Conservation (phyloP, 2,797 vertebrate species). For the Schizopygopsis malacanthus region DNA sequence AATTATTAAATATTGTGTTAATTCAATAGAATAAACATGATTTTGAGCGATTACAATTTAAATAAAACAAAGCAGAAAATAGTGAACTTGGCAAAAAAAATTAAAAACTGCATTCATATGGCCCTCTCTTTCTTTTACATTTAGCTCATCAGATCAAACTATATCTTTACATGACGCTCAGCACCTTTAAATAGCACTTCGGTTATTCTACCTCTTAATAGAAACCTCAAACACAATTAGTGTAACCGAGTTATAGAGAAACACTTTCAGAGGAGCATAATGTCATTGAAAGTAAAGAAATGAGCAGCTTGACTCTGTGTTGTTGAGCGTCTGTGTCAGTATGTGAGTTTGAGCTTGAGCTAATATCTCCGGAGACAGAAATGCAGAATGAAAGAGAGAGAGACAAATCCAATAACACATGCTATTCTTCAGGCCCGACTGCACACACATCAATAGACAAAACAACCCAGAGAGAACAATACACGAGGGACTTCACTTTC, state of each 20-base stretch:
- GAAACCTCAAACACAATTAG: background rate
- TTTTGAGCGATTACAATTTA: background rate
- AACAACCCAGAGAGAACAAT: background rate
- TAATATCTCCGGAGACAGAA: conserved; percentile 8
- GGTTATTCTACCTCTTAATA: background rate
- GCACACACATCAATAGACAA: conserved; percentile 11
- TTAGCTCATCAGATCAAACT: background rate
- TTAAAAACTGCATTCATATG: background rate
- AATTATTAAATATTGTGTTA: background rate
- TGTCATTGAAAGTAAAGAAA: conserved; percentile 7
- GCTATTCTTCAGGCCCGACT: conserved; percentile 11
- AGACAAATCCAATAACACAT: background rate
- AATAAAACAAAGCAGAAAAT: background rate
- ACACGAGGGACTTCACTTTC: background rate
- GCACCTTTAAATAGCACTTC: background rate
- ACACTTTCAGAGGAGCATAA: background rate
- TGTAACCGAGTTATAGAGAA: background rate
- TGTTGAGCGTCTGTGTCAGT: background rate
- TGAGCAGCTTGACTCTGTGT: background rate
- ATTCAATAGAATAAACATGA: background rate
- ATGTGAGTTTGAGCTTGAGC: background rate
- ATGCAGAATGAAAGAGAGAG: background rate
- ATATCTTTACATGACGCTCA: background rate
- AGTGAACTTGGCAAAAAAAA: background rate
- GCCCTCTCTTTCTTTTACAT: background rate